Evolutionary conservation across 2,888 invertebrate genomes (phyloP).

Genomic region (Andrena flavipes): DNA sequence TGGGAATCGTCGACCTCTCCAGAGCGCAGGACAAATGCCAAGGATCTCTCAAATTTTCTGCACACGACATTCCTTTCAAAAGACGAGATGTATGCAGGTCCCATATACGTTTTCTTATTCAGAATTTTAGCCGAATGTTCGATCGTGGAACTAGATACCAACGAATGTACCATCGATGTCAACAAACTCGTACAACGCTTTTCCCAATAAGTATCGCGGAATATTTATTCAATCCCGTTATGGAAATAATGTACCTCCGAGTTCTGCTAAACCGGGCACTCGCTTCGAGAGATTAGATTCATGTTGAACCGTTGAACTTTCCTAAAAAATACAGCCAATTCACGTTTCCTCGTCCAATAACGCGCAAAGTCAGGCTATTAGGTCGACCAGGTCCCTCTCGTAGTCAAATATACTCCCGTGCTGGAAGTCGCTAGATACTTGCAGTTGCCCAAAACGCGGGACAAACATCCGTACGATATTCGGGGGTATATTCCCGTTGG

Average conservation of each 20-base stretch:
- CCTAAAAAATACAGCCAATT: too few species aligned
- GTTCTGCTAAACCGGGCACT: too few species aligned
- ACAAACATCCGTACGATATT: conserved; percentile 35
- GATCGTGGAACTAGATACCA: background rate
- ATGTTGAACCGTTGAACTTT: too few species aligned
- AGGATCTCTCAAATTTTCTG: conserved; percentile 25
- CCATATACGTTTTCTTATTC: conserved; percentile 6
- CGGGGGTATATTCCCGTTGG: conserved; percentile 22
- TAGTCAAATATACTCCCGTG: background rate
- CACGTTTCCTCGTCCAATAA: too few species aligned
- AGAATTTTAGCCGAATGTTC: conserved; percentile 1
- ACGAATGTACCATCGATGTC: background rate
- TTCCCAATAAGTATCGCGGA: too few species aligned
- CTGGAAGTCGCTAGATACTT: conserved; percentile 11
- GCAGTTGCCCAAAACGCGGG: conserved; percentile 31
- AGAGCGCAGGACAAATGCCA: background rate
- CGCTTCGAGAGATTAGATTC: too few species aligned
- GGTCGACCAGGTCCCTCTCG: background rate
- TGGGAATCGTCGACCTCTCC: background rate
- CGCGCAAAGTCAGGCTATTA: background rate
- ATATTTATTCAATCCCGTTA: background rate
- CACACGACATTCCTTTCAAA: background rate
- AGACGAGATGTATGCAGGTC: background rate
- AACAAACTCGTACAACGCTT: background rate
- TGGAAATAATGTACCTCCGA: too few species aligned